Evolutionary conservation across 2,888 invertebrate genomes (phyloP), one percentile per base, ranked within the genome.

Genomic region (Hirtodrosophila duncani): DNA sequence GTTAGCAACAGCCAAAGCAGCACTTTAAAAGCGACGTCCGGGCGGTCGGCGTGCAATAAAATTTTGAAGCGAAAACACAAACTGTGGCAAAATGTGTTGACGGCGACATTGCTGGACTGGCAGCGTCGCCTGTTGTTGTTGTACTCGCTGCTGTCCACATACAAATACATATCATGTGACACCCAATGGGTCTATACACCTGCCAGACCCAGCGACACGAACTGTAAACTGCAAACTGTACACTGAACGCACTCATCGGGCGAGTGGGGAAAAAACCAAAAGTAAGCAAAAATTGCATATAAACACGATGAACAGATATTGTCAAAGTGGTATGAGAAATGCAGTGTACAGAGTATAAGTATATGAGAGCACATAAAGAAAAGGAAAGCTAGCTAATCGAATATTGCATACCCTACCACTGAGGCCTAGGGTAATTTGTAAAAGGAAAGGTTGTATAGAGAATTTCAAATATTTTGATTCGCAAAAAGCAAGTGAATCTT

Each of bases 231-330:
- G 8, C 7, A 17, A n/a, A 18, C 23, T 36, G 36, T 36, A 36
- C 21, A 14, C 9, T 23, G 17, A 39, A 17, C 2, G 10, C 8
- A 26, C 6, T n/a, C 8, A 18, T 3, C 26, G 9, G 20, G 5
- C 11, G 37, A 24, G 14, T 7, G 23, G 39, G 31, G 39, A 6
- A 18, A 11, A 56, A 56, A 48, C 39, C 36, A 11, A 31, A 9
- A 37, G 60, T 41, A 59, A 56, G 49, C 56, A 36, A 30, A 56
- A 26, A 46, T 21, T 56, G 39, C 60, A 56, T 29, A 26, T 39
- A 37, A 36, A 59, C 34, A 56, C 50, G 48, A 11, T 23, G 49
- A 5, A 1, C 48, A 48, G 34, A 39, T 38, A 42, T 17, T 38
- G 38, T 55, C 55, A 23, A 57, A 33, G 29, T 33, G 36, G 20